Conservation (phyloP, 2,113 vertebrate species). For the Globicephala melas region DNA sequence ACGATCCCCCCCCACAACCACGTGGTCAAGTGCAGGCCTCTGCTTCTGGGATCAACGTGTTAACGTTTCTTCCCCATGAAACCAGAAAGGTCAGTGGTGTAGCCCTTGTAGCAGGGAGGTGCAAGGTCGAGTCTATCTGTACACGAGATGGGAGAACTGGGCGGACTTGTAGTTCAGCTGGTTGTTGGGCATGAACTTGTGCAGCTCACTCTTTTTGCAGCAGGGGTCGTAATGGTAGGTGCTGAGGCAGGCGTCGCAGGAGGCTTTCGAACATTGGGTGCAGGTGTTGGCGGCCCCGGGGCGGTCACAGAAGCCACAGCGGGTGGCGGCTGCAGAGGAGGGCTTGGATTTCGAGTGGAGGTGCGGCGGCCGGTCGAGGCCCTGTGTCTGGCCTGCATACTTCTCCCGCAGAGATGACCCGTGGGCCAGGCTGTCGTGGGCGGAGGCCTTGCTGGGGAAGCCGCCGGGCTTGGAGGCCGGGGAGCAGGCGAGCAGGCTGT, state of each 20-base stretch:
- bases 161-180: slow-evolving; percentile 96
- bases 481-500: slow-evolving; percentile 78
- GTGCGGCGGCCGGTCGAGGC: slow-evolving; percentile 88
- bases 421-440: slow-evolving; percentile 74
- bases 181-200: slow-evolving; percentile 95
- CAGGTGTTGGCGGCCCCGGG: slow-evolving; percentile 93
- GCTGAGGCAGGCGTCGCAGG: slow-evolving; percentile 92
- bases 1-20: slow-evolving; percentile 59
- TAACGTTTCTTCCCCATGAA: slow-evolving; percentile 40
- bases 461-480: slow-evolving; percentile 82
- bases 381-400: slow-evolving; percentile 84
- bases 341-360: slow-evolving; percentile 79
- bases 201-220: slow-evolving; percentile 93
- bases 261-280: slow-evolving; percentile 97
- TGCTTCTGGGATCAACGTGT: slow-evolving; percentile 55
- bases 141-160: slow-evolving; percentile 94
- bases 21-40: slow-evolving; percentile 19
- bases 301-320: slow-evolving; percentile 98
- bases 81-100: slow-evolving; percentile 69
- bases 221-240: slow-evolving; percentile 94
- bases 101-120: slow-evolving; percentile 75
- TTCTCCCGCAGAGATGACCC: slow-evolving; percentile 80
- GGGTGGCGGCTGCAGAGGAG: slow-evolving; percentile 83
- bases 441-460: slow-evolving; percentile 80
- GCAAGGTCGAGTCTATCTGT: slow-evolving; percentile 84